A percentile compares a stretch with the other conserved stretches of the same genome.
These are phyloP conservation scores for Ammodytes marinus DNA, from an alignment of 2,113 vertebrate species.

Conservation along the genomic window DNA sequence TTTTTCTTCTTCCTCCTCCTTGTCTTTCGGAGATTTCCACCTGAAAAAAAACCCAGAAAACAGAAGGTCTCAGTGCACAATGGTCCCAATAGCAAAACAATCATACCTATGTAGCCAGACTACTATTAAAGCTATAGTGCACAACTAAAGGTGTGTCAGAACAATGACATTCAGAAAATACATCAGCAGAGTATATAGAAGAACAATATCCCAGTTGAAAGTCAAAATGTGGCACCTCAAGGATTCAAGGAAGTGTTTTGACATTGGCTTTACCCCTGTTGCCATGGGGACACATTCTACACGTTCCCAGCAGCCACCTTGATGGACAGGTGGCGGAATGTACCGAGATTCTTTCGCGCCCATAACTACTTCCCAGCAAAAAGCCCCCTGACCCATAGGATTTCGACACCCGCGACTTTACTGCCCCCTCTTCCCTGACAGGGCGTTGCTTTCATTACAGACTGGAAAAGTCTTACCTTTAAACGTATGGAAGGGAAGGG, in stretches of 20 bases:
- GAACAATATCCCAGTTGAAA: conserved; percentile 23
- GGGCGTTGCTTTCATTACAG: conserved; percentile 37
- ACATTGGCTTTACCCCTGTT: conserved; percentile 45
- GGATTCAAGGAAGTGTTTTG: conserved; percentile 65
- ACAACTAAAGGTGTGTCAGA: too few species aligned
- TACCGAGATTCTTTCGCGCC: conserved; percentile 45
- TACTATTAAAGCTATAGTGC: too few species aligned
- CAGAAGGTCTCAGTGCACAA: background rate
- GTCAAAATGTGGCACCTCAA: conserved; percentile 4
- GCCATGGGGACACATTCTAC: conserved; percentile 51
- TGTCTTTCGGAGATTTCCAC: conserved; percentile 39
- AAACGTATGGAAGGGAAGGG: background rate
- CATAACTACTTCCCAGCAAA: conserved; percentile 60
- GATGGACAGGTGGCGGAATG: conserved; percentile 74
- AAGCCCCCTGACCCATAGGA: conserved; percentile 40
- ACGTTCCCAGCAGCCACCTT: conserved; percentile 52
- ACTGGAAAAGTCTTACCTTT: conserved; percentile 18
- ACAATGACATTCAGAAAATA: too few species aligned
- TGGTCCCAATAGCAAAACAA: background rate
- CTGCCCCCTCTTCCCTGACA: conserved; percentile 36
- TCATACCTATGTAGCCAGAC: too few species aligned
- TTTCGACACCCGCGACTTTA: conserved; percentile 25
- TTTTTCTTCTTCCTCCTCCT: conserved; percentile 39
- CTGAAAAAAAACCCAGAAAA: background rate
- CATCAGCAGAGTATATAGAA: too few species aligned